Base-by-base conservation (phyloP, 1,140 invertebrate species). In the Drosophila chauvacae region DNA sequence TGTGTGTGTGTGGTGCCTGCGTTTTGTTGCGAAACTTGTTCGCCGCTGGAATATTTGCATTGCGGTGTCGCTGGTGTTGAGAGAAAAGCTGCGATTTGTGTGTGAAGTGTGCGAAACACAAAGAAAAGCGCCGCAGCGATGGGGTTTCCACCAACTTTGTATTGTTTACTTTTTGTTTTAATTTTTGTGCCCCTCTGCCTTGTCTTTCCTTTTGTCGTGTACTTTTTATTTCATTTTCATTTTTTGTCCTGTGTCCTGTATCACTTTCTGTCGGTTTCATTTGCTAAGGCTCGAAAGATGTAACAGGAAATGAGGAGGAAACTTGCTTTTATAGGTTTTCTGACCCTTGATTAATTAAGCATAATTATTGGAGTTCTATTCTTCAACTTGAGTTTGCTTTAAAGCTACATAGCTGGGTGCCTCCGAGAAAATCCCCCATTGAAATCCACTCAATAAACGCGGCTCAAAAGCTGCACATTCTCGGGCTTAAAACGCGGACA, bases 81-180 rank as follows among this genome's bases (percentile, higher is more conserved):
- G 53, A 39, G 55, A 61, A 63, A 47, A 63, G 62, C 80, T 68
- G 73, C 80, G 80, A 81, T 81, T 77, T 81, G 79, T 77, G 59
- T 81, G 62, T 68, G 50, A 62, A 77, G 79, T 50, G 59, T 66
- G 68, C 20, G 48, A 60, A 62, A 53, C 65, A 72, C 69, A 72
- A 72, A 70, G 44, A 71, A 64, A 75, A 70, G 60, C 72, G 60
- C 53, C 53, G 35, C 33, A 42, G 77, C 69, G 60, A 60, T 57
- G 65, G 66, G 68, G 39, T 55, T 55, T 23, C 51, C 59, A 47
- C 20, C 50, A 81, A 74, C 71, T 84, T 76, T 80, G 76, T 59
- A 84, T 83, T 83, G 81, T 83, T 84, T 84, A 84, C 76, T 72
- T 84, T 83, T 83, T 80, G 76, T 72, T 84, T 84, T 66, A 61